Evolutionary conservation across 92 coral and sea anemone species (phyloP).

Genomic region (Montipora capitata): DNA sequence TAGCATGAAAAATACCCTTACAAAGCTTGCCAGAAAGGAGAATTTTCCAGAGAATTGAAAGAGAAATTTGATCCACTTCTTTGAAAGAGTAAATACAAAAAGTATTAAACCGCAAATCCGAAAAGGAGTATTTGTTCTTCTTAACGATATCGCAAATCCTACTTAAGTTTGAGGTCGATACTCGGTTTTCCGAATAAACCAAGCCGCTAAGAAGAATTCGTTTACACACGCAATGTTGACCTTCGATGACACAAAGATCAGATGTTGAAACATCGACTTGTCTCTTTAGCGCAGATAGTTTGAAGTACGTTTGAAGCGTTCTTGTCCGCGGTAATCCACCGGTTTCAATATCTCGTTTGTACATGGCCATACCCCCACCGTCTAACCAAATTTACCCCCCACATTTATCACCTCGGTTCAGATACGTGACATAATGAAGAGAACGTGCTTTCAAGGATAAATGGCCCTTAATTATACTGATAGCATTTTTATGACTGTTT

Average conservation of each 20-base stretch:
- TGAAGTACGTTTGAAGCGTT: too few species aligned
- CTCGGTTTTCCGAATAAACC: neutral
- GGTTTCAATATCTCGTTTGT: neutral
- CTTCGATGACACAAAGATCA: constrained; percentile 1
- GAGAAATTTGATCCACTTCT: constrained; percentile 7
- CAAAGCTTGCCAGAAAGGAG: too few species aligned
- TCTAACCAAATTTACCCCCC: too few species aligned
- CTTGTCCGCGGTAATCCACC: too few species aligned
- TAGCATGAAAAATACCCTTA: too few species aligned
- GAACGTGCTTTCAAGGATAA: neutral
- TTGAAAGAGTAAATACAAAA: neutral
- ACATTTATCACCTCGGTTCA: too few species aligned
- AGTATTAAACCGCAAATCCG: constrained; percentile 19
- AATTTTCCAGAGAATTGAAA: neutral
- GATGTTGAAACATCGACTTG: neutral
- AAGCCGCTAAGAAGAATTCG: constrained; percentile 8
- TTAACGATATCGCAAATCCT: constrained; percentile 27
- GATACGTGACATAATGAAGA: too few species aligned
- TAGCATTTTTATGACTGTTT: too few species aligned
- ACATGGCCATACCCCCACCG: neutral
- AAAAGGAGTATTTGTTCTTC: constrained; percentile 6
- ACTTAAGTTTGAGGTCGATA: constrained; percentile 19
- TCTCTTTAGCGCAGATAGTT: neutral
- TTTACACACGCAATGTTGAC: constrained; percentile 38
- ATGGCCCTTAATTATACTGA: too few species aligned